Percentiles rank a stretch among this genome's conserved stretches.
These are phyloP conservation scores for Planococcus citri DNA, from an alignment of 1,140 invertebrate genomes.

Conservation along the genomic window DNA sequence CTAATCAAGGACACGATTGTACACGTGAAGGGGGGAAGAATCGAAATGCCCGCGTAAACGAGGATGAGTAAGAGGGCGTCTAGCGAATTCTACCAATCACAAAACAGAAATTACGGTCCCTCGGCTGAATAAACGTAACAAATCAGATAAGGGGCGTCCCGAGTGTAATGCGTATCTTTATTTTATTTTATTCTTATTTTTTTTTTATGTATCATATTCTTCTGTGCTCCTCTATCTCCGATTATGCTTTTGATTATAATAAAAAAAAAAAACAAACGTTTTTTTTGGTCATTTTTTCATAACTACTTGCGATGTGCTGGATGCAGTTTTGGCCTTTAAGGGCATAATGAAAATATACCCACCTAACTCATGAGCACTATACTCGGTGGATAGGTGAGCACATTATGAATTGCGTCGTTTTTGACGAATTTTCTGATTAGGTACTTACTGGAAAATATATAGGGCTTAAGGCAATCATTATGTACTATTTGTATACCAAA, in stretches of 20 bases:
- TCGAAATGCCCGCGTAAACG: not conserved
- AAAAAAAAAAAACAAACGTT: not conserved
- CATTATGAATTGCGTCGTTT: no score
- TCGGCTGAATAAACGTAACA: not conserved
- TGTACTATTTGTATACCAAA: no score
- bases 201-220: not conserved
- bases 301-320: no score
- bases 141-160: slow-evolving; percentile 17
- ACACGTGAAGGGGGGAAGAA: not conserved
- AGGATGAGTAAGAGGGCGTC: slow-evolving; percentile 19
- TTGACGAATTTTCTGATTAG: no score
- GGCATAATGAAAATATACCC: no score
- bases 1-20: not conserved
- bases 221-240: not conserved
- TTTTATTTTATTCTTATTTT: no score
- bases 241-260: not conserved
- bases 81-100: not conserved
- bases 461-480: no score
- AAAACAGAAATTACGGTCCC: not conserved
- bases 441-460: no score
- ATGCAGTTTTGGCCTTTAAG: no score
- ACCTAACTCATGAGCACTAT: no score
- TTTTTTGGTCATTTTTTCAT: no score
- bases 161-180: not conserved
- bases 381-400: no score